Evolutionary conservation across 2,888 invertebrate genomes (phyloP), one percentile per base, ranked within the genome.

Genomic region (Drosophila borealis): DNA sequence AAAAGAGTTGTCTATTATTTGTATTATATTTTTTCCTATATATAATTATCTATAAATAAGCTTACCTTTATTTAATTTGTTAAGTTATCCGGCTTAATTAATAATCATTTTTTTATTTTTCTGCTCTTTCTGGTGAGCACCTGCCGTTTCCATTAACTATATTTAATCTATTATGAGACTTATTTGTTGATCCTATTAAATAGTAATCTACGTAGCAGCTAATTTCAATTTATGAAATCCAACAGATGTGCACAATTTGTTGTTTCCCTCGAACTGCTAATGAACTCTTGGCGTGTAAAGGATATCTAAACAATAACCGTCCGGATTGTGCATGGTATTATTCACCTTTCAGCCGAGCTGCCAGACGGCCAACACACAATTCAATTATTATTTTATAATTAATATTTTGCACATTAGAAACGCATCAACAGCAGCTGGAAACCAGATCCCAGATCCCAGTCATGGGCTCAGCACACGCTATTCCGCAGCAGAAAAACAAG

Each of bases 301-400:
- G 60, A 68, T 71, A 75, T 50, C 78, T 71, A 76, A 75, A 79
- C 76, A 78, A 75, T 74, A 48, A 13, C 21, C 36, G 45, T 36
- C 46, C 37, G 42, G 29, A 49, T 14, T 37, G 50, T 25, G 41
- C 29, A 46, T 36, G 59, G 37, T 49, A 66, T 55, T 37, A 65
- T 51, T 68, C 71, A 82, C 88, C 82, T 83, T 85, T 81, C 59
- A 57, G 60, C 59, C 41, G 55, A 56, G 53, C 67, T 70, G 84
- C 72, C 78, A 75, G 61, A 62, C 60, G n/a, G 53, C 25, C 19
- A 50, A 55, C 55, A 70, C 87, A 83, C 83, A 85, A 89, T 85
- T 88, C 85, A 89, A 85, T 85, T 85, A 89, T 87, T 88, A 85
- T 87, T 88, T 85, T 88, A 87, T 85, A 89, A 85, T 85, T 85